These are phyloP conservation scores for Patella vulgata DNA, from an alignment of 1,140 invertebrate species.

Conservation along the genomic window DNA sequence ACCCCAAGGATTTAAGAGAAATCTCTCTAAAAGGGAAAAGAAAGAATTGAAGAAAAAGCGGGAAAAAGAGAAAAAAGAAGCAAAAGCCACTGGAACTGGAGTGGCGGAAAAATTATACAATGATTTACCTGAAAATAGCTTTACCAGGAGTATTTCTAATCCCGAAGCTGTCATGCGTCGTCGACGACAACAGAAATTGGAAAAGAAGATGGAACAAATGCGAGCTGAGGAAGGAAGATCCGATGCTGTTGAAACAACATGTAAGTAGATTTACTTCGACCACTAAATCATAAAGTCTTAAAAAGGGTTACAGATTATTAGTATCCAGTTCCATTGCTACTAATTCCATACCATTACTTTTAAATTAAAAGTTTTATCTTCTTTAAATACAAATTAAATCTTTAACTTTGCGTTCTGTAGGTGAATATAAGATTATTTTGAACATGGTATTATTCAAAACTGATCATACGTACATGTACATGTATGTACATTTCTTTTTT, in stretches of 20 bases:
- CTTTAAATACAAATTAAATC: too few species aligned
- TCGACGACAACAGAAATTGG: slow-evolving; percentile 95
- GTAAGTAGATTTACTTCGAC: background rate
- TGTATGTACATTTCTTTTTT: too few species aligned
- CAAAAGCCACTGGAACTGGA: slow-evolving; percentile 37
- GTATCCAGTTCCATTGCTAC: too few species aligned
- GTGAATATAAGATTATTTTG: too few species aligned
- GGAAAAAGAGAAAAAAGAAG: slow-evolving; percentile 81
- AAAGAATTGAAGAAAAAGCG: slow-evolving; percentile 95
- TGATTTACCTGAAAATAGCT: slow-evolving; percentile 93
- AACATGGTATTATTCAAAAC: too few species aligned
- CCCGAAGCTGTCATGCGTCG: slow-evolving; percentile 99
- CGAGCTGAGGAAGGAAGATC: slow-evolving; percentile 79
- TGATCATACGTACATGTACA: too few species aligned
- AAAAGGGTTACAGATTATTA: slow-evolving; percentile 1
- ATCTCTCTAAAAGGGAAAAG: slow-evolving; percentile 98
- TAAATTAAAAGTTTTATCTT: too few species aligned
- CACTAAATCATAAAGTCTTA: too few species aligned
- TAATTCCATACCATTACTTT: too few species aligned
- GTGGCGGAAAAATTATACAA: slow-evolving; percentile 63
- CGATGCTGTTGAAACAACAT: slow-evolving; percentile 72
- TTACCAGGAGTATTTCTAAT: slow-evolving; percentile 98
- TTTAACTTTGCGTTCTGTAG: too few species aligned
- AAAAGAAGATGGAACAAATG: slow-evolving; percentile 96
- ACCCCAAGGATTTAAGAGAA: slow-evolving; percentile 76